Conservation (phyloP, 2,113 vertebrate genomes). For the Thamnaconus septentrionalis region DNA sequence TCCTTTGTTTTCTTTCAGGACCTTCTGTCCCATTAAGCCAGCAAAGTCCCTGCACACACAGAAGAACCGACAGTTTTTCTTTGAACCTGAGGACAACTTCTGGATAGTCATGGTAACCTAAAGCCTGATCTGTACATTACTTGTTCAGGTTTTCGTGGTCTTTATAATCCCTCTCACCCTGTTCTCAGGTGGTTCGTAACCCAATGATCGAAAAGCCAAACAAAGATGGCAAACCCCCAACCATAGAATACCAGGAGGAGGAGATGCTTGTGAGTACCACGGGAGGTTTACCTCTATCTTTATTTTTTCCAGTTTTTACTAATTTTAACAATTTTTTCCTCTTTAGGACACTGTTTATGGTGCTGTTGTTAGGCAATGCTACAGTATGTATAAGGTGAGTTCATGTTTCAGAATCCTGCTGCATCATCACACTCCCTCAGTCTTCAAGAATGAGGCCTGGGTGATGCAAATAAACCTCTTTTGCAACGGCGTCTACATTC, state of each 20-base stretch:
- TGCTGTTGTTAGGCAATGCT: slow-evolving; percentile 92
- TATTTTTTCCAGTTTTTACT: neutral
- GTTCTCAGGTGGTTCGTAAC: slow-evolving; percentile 89
- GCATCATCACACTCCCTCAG: neutral
- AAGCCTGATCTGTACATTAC: neutral
- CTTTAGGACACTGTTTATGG: slow-evolving; percentile 95
- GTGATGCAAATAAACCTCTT: too few species aligned
- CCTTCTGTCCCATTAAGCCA: slow-evolving; percentile 95
- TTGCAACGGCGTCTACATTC: neutral
- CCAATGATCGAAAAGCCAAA: slow-evolving; percentile 92
- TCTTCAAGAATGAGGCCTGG: neutral
- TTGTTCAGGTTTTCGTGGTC: neutral
- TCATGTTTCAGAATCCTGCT: neutral
- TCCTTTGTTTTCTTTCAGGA: slow-evolving; percentile 74
- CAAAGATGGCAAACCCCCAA: slow-evolving; percentile 91
- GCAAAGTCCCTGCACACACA: slow-evolving; percentile 97
- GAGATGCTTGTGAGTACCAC: slow-evolving; percentile 86
- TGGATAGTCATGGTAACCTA: slow-evolving; percentile 97
- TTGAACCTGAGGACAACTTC: slow-evolving; percentile 93
- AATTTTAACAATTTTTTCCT: neutral
- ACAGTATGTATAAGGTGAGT: slow-evolving; percentile 98
- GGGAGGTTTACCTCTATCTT: too few species aligned
- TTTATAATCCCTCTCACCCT: neutral
- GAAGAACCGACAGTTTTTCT: slow-evolving; percentile 98
- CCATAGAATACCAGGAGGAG: slow-evolving; percentile 95